phyloP scores from a whole-genome alignment of 1,140 invertebrate genomes.

The Anoplolepis gracilipes region DNA sequence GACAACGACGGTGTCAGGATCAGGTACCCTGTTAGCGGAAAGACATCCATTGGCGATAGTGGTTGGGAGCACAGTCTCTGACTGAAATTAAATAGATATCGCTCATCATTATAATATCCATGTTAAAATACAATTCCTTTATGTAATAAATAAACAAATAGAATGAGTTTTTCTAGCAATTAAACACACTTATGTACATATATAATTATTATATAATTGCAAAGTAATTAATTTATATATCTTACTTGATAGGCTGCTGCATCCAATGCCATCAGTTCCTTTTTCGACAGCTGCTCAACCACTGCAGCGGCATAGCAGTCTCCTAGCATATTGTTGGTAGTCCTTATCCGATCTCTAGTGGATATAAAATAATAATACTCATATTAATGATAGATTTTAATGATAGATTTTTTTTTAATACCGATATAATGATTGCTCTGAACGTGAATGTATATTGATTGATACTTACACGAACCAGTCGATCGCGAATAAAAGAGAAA shows the following conservation, averaged over 20 bases:
- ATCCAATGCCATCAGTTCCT: conserved; percentile 91
- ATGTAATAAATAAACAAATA: neutral
- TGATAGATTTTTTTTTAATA: too few relatives aligned
- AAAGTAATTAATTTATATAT: neutral
- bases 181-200: neutral
- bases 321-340: conserved; percentile 95
- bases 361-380: conserved; percentile 67
- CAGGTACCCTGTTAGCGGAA: conserved; percentile 84
- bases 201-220: conserved; percentile 1
- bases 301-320: conserved; percentile 95
- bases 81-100: conserved; percentile 70
- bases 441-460: neutral
- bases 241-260: conserved; percentile 88
- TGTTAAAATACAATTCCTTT: neutral
- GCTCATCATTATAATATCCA: neutral
- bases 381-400: neutral
- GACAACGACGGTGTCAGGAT: conserved; percentile 84
- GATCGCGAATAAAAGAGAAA: conserved; percentile 94
- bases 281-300: conserved; percentile 93
- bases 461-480: conserved; percentile 96
- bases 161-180: neutral
- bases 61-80: conserved; percentile 83
- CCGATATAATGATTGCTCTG: neutral
- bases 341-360: conserved; percentile 93
- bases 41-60: conserved; percentile 84